A percentile compares a stretch with the other conserved stretches of the same genome.
These are phyloP conservation scores for Caenorhabditis becei DNA, from an alignment of 2,888 invertebrate species.

Conservation along the genomic window DNA sequence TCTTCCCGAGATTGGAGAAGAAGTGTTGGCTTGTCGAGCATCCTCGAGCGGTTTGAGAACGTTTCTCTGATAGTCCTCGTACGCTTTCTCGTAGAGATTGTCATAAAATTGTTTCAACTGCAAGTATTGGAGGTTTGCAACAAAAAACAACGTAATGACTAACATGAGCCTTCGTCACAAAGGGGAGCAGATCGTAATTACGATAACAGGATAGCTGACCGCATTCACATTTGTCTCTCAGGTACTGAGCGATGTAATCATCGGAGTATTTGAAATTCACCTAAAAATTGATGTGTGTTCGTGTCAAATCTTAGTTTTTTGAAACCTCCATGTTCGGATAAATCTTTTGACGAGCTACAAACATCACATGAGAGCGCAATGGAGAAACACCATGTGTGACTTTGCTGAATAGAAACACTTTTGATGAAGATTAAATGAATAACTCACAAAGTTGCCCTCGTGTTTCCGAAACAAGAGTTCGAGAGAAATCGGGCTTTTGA, in stretches of 20 bases:
- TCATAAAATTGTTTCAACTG: too few species aligned
- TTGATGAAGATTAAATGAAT: too few species aligned
- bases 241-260: not conserved
- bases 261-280: not conserved
- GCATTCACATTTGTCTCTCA: constrained; percentile 9
- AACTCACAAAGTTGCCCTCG: not conserved
- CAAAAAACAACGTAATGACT: too few species aligned
- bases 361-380: not conserved
- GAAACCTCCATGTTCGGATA: not conserved
- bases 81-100: too few species aligned
- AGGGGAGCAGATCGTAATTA: not conserved
- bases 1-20: too few species aligned
- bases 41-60: not conserved
- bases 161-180: constrained; percentile 10
- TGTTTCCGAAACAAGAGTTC: not conserved
- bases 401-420: too few species aligned
- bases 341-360: not conserved
- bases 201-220: constrained; percentile 8
- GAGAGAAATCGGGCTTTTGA: too few species aligned
- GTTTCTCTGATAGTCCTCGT: not conserved
- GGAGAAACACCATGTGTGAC: not conserved
- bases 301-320: too few species aligned
- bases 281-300: not conserved
- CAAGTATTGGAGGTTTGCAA: too few species aligned
- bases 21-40: too few species aligned